A percentile compares a stretch with the other conserved stretches of the same genome.
Conservation (phyloP, 64 coral and sea anemone genomes). For the Porites australiensis region DNA sequence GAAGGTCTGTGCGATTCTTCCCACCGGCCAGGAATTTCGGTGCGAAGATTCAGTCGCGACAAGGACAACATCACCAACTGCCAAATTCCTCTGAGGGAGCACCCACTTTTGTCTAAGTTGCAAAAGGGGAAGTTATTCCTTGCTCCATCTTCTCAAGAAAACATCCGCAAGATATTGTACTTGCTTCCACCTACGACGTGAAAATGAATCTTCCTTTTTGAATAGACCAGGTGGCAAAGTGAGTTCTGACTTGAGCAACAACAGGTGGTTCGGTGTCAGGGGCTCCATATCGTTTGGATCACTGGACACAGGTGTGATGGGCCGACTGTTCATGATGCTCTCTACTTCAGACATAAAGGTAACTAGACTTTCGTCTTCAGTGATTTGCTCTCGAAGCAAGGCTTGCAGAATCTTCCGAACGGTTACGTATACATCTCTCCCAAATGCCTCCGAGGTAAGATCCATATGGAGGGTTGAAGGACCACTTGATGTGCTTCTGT, state of each 20-base stretch:
- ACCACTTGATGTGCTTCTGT: conserved; percentile 22
- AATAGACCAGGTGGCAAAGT: neutral
- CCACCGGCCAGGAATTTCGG: neutral
- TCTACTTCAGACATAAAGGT: too few species aligned
- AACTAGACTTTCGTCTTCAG: too few species aligned
- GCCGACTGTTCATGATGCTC: neutral
- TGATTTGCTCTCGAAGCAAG: conserved; percentile 9
- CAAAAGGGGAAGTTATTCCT: neutral
- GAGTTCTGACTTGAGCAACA: neutral
- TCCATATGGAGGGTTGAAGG: conserved; percentile 1
- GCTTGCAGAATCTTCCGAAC: conserved; percentile 9
- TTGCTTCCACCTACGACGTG: neutral
- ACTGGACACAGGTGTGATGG: neutral
- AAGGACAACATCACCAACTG: neutral
- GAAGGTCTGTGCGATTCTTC: neutral
- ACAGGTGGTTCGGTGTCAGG: conserved; percentile 3
- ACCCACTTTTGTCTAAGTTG: neutral
- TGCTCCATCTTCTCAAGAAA: neutral
- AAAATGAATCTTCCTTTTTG: neutral
- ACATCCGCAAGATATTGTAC: neutral
- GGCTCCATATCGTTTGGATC: neutral
- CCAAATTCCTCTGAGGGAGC: neutral
- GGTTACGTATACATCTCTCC: conserved; percentile 33
- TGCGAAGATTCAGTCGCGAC: neutral
- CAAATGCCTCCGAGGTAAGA: conserved; percentile 40